phyloP scores from a whole-genome alignment of 2,888 invertebrate species.

The Hesperia comma region DNA sequence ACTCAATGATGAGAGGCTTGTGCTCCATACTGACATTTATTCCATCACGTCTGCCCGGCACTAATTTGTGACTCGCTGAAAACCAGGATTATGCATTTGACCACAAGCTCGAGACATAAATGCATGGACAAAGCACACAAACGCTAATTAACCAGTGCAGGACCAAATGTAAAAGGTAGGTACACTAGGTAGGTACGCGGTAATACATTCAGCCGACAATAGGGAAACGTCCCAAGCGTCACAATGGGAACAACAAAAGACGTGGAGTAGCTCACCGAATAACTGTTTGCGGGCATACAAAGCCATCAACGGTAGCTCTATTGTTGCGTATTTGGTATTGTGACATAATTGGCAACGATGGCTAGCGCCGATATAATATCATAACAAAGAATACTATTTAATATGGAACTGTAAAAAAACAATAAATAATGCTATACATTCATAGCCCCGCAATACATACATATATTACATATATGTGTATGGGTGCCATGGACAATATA shows the following conservation, averaged over 20 bases:
- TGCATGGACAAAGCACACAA: too few relatives aligned
- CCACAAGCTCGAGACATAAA: too few relatives aligned
- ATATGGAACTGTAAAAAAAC: not conserved
- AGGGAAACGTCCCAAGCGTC: slow-evolving; percentile 6
- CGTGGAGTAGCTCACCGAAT: slow-evolving; percentile 25
- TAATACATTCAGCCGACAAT: slow-evolving; percentile 3
- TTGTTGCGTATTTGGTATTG: slow-evolving; percentile 38
- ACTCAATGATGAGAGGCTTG: too few relatives aligned
- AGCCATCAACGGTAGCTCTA: slow-evolving; percentile 23
- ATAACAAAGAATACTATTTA: not conserved
- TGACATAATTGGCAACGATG: slow-evolving; percentile 29
- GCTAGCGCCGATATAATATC: not conserved
- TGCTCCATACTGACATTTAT: too few relatives aligned
- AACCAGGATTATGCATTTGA: not conserved
- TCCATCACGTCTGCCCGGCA: too few relatives aligned
- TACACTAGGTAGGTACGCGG: not conserved
- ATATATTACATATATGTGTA: too few relatives aligned
- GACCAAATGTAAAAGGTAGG: not conserved
- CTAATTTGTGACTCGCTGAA: too few relatives aligned
- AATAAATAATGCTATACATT: too few relatives aligned
- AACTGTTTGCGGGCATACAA: slow-evolving; percentile 31
- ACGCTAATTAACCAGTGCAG: not conserved
- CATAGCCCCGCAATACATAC: too few relatives aligned
- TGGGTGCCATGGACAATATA: too few relatives aligned
- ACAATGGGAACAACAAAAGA: slow-evolving; percentile 32